These are phyloP conservation scores for Schizopygopsis pylzovi DNA, from an alignment of 2,797 vertebrate species.

Conservation along the genomic window DNA sequence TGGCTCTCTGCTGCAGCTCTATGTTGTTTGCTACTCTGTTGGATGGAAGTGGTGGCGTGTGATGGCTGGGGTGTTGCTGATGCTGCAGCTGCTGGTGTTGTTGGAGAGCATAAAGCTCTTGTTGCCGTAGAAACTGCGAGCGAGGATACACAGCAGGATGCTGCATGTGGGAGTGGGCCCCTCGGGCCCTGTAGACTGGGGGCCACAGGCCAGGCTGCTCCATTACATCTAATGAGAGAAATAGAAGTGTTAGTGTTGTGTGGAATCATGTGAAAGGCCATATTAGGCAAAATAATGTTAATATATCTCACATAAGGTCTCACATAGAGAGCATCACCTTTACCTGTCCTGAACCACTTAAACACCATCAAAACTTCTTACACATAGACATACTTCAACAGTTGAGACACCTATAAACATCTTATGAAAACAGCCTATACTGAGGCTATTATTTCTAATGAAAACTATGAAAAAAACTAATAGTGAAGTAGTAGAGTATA, in stretches of 20 bases:
- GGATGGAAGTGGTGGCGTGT: slow-evolving; percentile 74
- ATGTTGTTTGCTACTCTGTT: slow-evolving; percentile 70
- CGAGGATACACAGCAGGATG: slow-evolving; percentile 92
- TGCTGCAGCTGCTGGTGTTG: slow-evolving; percentile 88
- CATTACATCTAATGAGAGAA: slow-evolving; percentile 90
- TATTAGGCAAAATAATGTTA: slow-evolving; percentile 51
- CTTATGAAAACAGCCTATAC: slow-evolving; percentile 35
- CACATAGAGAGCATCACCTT: slow-evolving; percentile 56
- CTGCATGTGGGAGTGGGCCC: slow-evolving; percentile 91
- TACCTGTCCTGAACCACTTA: slow-evolving; percentile 21
- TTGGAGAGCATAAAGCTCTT: slow-evolving; percentile 93
- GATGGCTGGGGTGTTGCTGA: slow-evolving; percentile 78
- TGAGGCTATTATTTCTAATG: neutral
- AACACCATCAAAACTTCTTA: slow-evolving; percentile 3
- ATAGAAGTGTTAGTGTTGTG: slow-evolving; percentile 56
- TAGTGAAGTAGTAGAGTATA: neutral
- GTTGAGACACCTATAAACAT: slow-evolving; percentile 1
- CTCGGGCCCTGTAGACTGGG: slow-evolving; percentile 92
- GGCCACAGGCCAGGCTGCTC: slow-evolving; percentile 96
- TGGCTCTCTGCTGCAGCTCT: slow-evolving; percentile 77
- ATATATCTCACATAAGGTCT: slow-evolving; percentile 55
- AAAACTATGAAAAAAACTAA: neutral
- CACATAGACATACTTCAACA: slow-evolving; percentile 10
- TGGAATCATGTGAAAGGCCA: slow-evolving; percentile 12
- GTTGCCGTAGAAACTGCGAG: slow-evolving; percentile 95